phyloP scores from a whole-genome alignment of 2,888 invertebrate species.

The Eilema depressum region DNA sequence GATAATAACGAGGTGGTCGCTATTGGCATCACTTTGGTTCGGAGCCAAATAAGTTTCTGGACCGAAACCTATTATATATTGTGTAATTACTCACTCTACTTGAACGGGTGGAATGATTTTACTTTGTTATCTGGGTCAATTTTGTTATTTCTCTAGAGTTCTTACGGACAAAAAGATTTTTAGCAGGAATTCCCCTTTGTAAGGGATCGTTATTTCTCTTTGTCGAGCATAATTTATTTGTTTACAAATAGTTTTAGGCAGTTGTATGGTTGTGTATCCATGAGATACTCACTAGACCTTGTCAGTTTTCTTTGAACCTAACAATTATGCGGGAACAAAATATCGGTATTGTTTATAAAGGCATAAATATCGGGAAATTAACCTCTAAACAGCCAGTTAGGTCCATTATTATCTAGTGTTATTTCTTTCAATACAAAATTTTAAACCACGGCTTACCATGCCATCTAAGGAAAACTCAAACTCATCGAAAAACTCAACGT shows the following conservation, averaged over 20 bases:
- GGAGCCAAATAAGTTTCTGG: slow-evolving; percentile 49
- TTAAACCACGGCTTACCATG: no score
- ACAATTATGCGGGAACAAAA: no score
- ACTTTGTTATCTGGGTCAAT: neutral
- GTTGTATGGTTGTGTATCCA: no score
- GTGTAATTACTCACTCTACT: slow-evolving; percentile 35
- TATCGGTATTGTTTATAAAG: no score
- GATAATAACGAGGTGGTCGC: slow-evolving; percentile 44
- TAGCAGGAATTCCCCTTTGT: neutral
- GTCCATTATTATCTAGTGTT: no score
- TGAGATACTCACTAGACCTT: no score
- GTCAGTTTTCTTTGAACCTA: no score
- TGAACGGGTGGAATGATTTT: slow-evolving; percentile 15
- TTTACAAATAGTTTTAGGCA: neutral
- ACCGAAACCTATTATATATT: slow-evolving; percentile 38
- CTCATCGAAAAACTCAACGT: no score
- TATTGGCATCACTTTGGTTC: slow-evolving; percentile 35
- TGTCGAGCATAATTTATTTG: neutral
- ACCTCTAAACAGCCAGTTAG: no score
- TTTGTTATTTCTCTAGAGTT: neutral
- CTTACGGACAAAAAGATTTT: neutral
- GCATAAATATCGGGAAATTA: no score
- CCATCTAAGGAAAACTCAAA: no score
- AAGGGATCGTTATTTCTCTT: neutral
- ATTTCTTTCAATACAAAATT: no score